These are phyloP conservation scores for Dermochelys coriacea DNA, from an alignment of 2,797 vertebrate species.

Conservation along the genomic window DNA sequence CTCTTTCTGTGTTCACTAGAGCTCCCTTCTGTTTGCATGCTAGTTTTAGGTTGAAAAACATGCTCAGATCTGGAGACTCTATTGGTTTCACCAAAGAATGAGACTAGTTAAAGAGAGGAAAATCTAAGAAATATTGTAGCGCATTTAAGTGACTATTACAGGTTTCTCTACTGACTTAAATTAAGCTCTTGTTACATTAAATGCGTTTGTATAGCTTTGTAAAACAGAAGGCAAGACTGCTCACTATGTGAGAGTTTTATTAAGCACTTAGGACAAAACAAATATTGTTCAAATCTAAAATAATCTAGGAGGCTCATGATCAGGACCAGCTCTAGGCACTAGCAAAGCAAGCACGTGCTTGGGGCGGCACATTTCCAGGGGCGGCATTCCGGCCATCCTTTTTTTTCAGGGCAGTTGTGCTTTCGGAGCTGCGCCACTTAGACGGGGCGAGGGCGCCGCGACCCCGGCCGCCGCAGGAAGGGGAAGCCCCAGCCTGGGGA, in stretches of 20 bases:
- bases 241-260: neutral
- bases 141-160: neutral
- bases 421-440: too few species aligned
- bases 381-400: too few species aligned
- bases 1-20: neutral
- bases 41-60: slow-evolving; percentile 13
- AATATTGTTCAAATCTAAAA: neutral
- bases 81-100: neutral
- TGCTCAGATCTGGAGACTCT: neutral
- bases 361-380: too few species aligned
- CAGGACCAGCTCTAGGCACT: too few species aligned
- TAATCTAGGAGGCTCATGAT: neutral
- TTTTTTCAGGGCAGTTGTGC: too few species aligned
- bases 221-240: neutral
- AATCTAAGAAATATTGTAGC: neutral
- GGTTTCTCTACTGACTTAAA: neutral
- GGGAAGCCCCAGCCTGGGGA: too few species aligned
- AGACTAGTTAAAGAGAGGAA: neutral
- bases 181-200: neutral
- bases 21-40: neutral
- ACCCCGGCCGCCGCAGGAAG: too few species aligned
- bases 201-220: slow-evolving; percentile 12
- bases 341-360: too few species aligned
- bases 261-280: neutral
- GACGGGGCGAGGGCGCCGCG: too few species aligned